Conservation (phyloP, 2,888 invertebrate genomes). For the Neelides folsomi region DNA sequence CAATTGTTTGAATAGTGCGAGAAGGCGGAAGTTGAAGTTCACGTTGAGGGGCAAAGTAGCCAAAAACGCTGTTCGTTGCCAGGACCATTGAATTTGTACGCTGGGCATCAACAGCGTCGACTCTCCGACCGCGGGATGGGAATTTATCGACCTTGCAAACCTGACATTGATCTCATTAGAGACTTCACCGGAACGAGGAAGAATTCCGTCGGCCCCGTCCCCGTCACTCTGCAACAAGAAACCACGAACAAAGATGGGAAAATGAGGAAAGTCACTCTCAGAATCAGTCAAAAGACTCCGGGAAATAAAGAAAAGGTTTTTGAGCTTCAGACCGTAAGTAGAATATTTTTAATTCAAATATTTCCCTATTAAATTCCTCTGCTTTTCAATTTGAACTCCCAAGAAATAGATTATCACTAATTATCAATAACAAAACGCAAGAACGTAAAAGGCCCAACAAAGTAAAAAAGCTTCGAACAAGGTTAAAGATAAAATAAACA, state of each 20-base stretch:
- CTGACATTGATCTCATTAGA: slow-evolving; percentile 32
- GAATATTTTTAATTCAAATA: no score
- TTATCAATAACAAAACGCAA: no score
- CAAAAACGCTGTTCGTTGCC: slow-evolving; percentile 28
- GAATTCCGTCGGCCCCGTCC: slow-evolving; percentile 7
- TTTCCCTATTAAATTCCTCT: no score
- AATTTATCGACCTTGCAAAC: slow-evolving; percentile 31
- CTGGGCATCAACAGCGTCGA: slow-evolving; percentile 30
- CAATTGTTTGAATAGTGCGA: no score
- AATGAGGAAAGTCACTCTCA: slow-evolving; percentile 24
- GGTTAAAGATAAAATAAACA: no score
- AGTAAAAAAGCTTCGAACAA: no score
- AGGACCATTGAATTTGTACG: slow-evolving; percentile 26
- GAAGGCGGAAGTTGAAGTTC: no score
- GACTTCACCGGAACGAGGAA: slow-evolving; percentile 28
- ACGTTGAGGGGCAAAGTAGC: no score
- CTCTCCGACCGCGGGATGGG: slow-evolving; percentile 31
- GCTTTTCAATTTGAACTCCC: no score
- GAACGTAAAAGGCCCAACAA: no score
- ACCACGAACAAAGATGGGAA: no score
- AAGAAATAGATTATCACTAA: no score
- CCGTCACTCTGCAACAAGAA: neutral
- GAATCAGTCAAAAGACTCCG: slow-evolving; percentile 25
- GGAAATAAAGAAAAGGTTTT: slow-evolving; percentile 27
- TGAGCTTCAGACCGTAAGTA: slow-evolving; percentile 25